phyloP scores from a whole-genome alignment of 2,888 invertebrate genomes.

The Eustalomyia histrio region DNA sequence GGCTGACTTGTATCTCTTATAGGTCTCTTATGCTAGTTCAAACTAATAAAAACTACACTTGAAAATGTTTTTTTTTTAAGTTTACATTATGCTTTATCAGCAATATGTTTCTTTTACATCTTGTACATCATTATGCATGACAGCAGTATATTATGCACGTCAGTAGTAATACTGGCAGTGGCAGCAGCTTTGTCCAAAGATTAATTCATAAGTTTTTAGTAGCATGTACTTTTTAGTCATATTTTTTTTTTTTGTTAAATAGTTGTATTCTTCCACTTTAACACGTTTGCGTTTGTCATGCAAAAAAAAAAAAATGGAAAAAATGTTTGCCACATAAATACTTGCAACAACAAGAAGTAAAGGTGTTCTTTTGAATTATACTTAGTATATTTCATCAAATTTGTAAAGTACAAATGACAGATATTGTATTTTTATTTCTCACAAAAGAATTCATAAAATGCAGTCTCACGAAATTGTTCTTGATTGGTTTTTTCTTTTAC shows the following conservation, averaged over 20 bases:
- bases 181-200: conserved; percentile 2
- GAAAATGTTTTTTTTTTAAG: conserved; percentile 16
- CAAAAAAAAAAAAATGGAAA: not conserved
- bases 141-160: conserved; percentile 26
- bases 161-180: conserved; percentile 8
- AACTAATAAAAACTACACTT: not conserved
- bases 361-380: conserved; percentile 24
- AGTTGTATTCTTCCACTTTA: conserved; percentile 52
- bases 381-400: conserved; percentile 45
- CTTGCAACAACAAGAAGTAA: conserved; percentile 15
- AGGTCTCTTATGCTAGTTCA: too few relatives aligned
- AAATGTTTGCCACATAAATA: conserved; percentile 15
- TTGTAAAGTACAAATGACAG: conserved; percentile 18
- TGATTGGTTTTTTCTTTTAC: not conserved
- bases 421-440: conserved; percentile 20
- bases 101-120: conserved; percentile 29
- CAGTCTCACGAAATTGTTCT: conserved; percentile 43
- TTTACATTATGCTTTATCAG: conserved; percentile 43
- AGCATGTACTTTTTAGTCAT: not conserved
- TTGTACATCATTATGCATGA: conserved; percentile 51
- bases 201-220: not conserved
- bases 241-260: conserved; percentile 41
- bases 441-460: conserved; percentile 25
- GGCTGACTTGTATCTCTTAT: too few relatives aligned
- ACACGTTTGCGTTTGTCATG: conserved; percentile 55